phyloP scores from a whole-genome alignment of 2,888 invertebrate species.

The Tanypteryx hageni region DNA sequence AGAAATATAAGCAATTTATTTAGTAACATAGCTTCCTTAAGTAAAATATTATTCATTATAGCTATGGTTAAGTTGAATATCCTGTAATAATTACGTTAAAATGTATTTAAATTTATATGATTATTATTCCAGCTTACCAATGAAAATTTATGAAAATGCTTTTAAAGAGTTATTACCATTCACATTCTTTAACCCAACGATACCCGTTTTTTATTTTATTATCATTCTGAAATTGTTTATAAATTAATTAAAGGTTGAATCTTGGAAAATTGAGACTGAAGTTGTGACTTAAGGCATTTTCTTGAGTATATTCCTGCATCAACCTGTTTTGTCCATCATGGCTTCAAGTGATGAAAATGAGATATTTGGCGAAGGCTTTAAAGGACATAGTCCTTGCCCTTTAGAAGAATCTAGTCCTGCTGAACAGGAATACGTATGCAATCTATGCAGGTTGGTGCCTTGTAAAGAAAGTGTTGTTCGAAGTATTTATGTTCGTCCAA shows the following conservation, averaged over 20 bases:
- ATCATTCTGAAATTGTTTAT: neutral
- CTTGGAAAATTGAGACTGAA: constrained; percentile 65
- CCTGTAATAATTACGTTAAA: no score
- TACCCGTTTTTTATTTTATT: neutral
- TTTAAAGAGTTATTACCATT: no score
- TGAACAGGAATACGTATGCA: constrained; percentile 80
- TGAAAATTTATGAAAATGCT: neutral
- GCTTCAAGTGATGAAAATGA: constrained; percentile 65
- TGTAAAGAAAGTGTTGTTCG: neutral
- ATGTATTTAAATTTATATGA: neutral
- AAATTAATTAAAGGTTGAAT: constrained; percentile 53
- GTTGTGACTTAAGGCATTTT: constrained; percentile 64
- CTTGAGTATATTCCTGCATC: constrained; percentile 45
- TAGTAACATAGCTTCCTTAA: no score
- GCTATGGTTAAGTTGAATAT: no score
- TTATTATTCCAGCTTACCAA: neutral
- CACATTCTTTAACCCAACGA: no score
- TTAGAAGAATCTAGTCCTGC: constrained; percentile 74
- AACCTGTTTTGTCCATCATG: constrained; percentile 37
- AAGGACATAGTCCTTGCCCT: constrained; percentile 67
- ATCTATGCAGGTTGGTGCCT: constrained; percentile 76
- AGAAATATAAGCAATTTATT: neutral
- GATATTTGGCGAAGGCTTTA: constrained; percentile 58
- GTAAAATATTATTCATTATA: no score
- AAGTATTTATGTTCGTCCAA: neutral